Percentiles rank a stretch among this genome's conserved stretches.
Evolutionary conservation across 35 echinoderm and acorn worm species (phyloP).

Genomic region (Ophioderma brevispina): DNA sequence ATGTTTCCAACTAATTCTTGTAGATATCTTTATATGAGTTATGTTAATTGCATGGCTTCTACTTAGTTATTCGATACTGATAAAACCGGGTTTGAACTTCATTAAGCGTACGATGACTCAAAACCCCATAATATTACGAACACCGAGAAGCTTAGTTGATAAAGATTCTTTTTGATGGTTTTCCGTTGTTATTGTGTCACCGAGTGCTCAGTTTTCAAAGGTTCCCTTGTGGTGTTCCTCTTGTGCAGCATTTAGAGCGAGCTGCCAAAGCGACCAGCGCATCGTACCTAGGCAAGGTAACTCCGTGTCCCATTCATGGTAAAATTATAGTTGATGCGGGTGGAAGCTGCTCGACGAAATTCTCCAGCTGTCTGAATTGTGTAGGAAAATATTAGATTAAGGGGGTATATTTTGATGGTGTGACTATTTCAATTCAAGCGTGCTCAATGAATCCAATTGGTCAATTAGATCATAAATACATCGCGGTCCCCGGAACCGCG

Average conservation of each 20-base stretch:
- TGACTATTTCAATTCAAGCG: not conserved
- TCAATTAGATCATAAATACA: too few relatives aligned
- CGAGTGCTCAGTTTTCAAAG: not conserved
- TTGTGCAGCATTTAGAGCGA: constrained; percentile 18
- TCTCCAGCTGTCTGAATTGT: constrained; percentile 13
- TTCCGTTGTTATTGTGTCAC: not conserved
- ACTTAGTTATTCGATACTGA: not conserved
- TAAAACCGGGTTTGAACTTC: not conserved
- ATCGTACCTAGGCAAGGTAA: constrained; percentile 35
- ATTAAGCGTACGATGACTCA: too few relatives aligned
- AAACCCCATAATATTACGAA: too few relatives aligned
- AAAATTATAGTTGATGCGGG: not conserved
- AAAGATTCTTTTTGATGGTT: not conserved
- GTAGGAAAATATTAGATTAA: not conserved
- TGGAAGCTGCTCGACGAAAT: constrained; percentile 14
- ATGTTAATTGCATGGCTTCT: not conserved
- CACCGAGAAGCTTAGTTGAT: not conserved
- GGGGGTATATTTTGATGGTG: not conserved
- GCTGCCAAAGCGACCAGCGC: constrained; percentile 23
- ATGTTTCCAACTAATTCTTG: too few relatives aligned
- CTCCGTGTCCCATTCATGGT: constrained; percentile 4
- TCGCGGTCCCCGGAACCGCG: too few relatives aligned
- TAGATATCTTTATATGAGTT: too few relatives aligned
- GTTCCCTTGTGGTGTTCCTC: not conserved
- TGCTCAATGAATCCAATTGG: too few relatives aligned